Conservation (phyloP, 2,888 invertebrate genomes). For the Fragum fragum region DNA sequence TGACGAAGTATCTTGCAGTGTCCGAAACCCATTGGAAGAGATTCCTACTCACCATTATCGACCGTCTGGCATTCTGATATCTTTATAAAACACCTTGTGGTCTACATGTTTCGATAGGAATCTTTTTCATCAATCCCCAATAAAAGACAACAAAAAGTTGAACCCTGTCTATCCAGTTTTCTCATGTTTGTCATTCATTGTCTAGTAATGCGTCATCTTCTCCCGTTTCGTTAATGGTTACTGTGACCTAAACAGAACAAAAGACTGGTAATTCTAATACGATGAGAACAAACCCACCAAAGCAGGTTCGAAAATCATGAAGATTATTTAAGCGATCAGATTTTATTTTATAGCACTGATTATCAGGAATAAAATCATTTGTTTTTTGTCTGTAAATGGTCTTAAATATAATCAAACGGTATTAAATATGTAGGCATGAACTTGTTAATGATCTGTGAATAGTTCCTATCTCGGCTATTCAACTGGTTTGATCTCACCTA, state of each 20-base stretch:
- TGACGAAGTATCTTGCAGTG: too few species aligned
- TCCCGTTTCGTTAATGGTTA: background rate
- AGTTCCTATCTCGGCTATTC: constrained; percentile 28
- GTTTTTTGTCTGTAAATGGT: constrained; percentile 19
- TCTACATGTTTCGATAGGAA: too few species aligned
- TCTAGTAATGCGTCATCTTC: constrained; percentile 10
- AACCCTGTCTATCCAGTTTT: background rate
- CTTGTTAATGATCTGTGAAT: constrained; percentile 52
- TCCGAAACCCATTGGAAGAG: too few species aligned
- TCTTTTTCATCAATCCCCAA: background rate
- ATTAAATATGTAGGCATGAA: constrained; percentile 27
- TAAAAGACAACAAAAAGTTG: background rate
- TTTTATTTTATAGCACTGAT: background rate
- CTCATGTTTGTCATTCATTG: constrained; percentile 14
- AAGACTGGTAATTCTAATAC: background rate
- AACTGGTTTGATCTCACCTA: background rate
- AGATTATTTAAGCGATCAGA: constrained; percentile 10
- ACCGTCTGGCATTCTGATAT: too few species aligned
- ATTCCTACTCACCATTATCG: too few species aligned
- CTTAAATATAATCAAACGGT: constrained; percentile 48
- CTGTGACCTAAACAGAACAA: background rate
- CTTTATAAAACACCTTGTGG: too few species aligned
- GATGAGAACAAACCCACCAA: background rate
- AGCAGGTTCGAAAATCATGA: constrained; percentile 1
- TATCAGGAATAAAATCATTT: background rate